Base-by-base conservation (phyloP, 2,113 vertebrate species). In the Pseudopodoces humilis region DNA sequence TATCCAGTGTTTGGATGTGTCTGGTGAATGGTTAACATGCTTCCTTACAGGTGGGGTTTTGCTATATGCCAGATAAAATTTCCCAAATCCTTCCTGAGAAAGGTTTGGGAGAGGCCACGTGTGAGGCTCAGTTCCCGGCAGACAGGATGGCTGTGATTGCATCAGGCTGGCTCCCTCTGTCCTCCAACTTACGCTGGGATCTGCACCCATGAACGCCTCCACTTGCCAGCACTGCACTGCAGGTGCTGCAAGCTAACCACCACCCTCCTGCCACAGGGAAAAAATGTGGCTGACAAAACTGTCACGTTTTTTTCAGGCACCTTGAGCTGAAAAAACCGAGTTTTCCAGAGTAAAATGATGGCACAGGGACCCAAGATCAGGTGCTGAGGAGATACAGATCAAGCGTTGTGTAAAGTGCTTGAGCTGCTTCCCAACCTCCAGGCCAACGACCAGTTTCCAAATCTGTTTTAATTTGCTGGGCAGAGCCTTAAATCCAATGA, bases 341-440 rank as follows among this genome's bases (percentile, higher is more conserved):
- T 35, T 33, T 84, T 11, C 31, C 43, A 43, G 6, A 37, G 35
- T 25, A 28, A 15, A 67, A 43, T n/a, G 19, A 39, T 41, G 44
- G 41, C 44, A 62, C 11, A 53, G 43, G 15, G 24, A n/a, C 35
- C 23, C 11, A 37, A 33, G 35, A 37, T 10, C 9, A 71, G 23
- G 39, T 43, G 23, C 25, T 59, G 55, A 77, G 55, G 20, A 76
- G 76, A 59, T n/a, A 43, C 24, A 72, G 52, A 31, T 33, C 58
- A 82, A 84, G 9, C 0, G 0, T 6, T 59, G 6, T 25, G 19
- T 24, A 28, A 55, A 58, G 31, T 58, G 15, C 33, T 19, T 1
- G 0, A 83, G 63, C 16, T 85, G 41, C 23, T 55, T 68, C 5
- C 30, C 55, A 72, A 16, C 8, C 44, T 87, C 12, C 6, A 8